These are phyloP conservation scores for Adoxophyes honmai DNA, from an alignment of 1,140 invertebrate species.

Conservation along the genomic window DNA sequence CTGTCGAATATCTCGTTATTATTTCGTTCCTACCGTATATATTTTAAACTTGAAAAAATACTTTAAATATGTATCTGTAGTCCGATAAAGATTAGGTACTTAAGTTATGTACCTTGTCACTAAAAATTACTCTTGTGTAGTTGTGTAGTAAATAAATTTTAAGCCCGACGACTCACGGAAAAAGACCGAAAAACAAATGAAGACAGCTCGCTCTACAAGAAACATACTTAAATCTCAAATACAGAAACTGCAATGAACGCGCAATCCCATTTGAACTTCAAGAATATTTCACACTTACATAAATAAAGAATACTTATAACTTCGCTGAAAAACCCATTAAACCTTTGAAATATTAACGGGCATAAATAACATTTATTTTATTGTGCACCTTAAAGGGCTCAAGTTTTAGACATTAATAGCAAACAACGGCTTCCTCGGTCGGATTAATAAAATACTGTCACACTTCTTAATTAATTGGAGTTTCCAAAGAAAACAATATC, in stretches of 20 bases:
- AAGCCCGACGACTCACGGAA: too few relatives aligned
- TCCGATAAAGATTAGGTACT: too few relatives aligned
- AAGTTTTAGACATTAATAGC: constrained; percentile 66
- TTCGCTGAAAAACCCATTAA: constrained; percentile 52
- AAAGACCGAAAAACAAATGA: too few relatives aligned
- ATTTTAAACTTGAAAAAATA: too few relatives aligned
- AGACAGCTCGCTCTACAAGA: too few relatives aligned
- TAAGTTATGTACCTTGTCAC: too few relatives aligned
- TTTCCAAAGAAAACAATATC: constrained; percentile 72
- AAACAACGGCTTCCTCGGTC: constrained; percentile 42
- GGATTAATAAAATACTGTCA: constrained; percentile 69
- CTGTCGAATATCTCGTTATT: too few relatives aligned
- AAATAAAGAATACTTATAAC: constrained; percentile 34
- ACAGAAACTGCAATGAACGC: not conserved
- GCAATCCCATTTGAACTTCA: not conserved
- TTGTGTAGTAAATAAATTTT: too few relatives aligned
- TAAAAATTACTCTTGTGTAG: too few relatives aligned
- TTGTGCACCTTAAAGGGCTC: constrained; percentile 52
- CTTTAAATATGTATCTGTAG: too few relatives aligned
- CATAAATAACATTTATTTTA: constrained; percentile 64
- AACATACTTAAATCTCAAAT: not conserved
- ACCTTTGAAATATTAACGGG: constrained; percentile 57
- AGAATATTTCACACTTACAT: constrained; percentile 34
- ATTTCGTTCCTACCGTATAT: too few relatives aligned
- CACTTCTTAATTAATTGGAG: constrained; percentile 70